Conservation (phyloP, 23 tunicate species). For the Clavelina lepadiformis region DNA sequence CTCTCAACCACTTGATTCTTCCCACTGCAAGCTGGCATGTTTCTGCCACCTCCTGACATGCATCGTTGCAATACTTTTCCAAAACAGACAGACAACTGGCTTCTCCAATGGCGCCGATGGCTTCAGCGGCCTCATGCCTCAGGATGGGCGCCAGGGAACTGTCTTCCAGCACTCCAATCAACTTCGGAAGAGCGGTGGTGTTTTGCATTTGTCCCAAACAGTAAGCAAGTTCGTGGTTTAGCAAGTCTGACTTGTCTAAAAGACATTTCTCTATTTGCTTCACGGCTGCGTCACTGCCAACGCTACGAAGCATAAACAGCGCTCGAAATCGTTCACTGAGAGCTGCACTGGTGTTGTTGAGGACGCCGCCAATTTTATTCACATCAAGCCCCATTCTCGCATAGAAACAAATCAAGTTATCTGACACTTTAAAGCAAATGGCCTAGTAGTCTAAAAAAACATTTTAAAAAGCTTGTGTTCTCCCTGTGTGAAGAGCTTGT, state of each 20-base stretch:
- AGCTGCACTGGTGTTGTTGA: conserved; percentile 48
- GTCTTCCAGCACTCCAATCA: conserved; percentile 37
- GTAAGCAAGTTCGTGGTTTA: conserved; percentile 98
- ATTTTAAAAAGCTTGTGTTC: no score
- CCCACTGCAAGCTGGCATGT: conserved; percentile 83
- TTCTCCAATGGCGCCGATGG: conserved; percentile 84
- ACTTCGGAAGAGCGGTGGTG: conserved; percentile 54
- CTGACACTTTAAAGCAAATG: no score
- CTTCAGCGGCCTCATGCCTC: conserved; percentile 97
- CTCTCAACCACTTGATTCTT: conserved; percentile 39
- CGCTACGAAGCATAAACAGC: conserved; percentile 73
- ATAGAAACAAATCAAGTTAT: no score
- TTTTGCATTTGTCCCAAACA: conserved; percentile 96
- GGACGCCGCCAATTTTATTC: conserved; percentile 29
- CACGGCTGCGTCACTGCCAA: conserved; percentile 59
- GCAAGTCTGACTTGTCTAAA: conserved; percentile 80
- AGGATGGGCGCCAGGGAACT: conserved; percentile 53
- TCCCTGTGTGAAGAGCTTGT: no score
- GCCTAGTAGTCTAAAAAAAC: no score
- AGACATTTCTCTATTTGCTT: conserved; percentile 70
- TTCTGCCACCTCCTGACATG: conserved; percentile 75
- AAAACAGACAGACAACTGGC: conserved; percentile 28
- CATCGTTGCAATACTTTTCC: conserved; percentile 44
- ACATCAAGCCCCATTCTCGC: conserved; percentile 31
- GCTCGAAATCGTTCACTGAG: conserved; percentile 86